Percentiles rank a stretch among this genome's conserved stretches.
phyloP scores from a whole-genome alignment of 1,140 invertebrate genomes.

The Zaprionus gabonicus region DNA sequence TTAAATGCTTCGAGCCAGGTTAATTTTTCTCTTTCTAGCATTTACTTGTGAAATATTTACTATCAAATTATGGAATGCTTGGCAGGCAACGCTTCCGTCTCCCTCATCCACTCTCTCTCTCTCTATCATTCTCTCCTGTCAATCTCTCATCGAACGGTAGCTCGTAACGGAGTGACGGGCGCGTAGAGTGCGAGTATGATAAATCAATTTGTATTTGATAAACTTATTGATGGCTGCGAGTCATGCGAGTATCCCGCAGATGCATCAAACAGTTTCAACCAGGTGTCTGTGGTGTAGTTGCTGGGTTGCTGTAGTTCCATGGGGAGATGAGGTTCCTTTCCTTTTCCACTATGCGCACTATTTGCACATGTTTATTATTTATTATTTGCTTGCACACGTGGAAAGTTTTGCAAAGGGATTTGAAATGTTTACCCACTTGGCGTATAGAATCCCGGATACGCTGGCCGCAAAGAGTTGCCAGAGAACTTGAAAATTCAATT shows the following conservation, averaged over 20 bases:
- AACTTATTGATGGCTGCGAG: constrained; percentile 54
- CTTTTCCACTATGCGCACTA: constrained; percentile 16
- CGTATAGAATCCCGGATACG: constrained; percentile 96
- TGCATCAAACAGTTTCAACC: constrained; percentile 45
- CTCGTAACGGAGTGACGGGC: constrained; percentile 13
- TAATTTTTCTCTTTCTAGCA: background rate
- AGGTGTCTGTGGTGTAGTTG: constrained; percentile 20
- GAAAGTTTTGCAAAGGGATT: constrained; percentile 19
- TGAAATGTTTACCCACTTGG: constrained; percentile 38
- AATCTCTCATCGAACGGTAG: background rate
- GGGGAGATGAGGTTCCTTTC: background rate
- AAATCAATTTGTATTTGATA: constrained; percentile 66
- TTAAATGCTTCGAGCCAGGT: background rate
- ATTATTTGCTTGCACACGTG: constrained; percentile 37
- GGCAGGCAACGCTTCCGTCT: background rate
- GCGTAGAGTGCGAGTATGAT: constrained; percentile 36
- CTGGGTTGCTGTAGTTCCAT: background rate
- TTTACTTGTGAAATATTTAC: constrained; percentile 27
- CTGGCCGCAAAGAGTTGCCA: constrained; percentile 96
- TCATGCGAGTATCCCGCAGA: constrained; percentile 37
- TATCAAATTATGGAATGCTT: constrained; percentile 31
- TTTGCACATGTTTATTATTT: constrained; percentile 44
- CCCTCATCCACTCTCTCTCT: background rate
- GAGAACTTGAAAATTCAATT: constrained; percentile 99
- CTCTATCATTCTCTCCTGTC: background rate